Conservation (phyloP, 2,888 invertebrate genomes). For the Plebejus anna region DNA sequence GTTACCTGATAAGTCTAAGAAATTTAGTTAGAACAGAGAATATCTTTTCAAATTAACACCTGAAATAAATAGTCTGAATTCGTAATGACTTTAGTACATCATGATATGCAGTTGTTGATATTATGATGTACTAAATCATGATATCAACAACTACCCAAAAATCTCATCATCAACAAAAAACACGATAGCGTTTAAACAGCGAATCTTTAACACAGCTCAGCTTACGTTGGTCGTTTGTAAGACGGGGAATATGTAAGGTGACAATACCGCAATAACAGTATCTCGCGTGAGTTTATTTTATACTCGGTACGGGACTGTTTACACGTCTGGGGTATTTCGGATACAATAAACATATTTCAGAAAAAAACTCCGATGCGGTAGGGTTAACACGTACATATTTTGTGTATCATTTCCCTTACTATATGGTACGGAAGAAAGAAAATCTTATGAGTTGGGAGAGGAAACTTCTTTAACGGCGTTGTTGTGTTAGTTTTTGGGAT, state of each 20-base stretch:
- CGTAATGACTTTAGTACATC: no score
- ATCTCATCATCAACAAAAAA: not conserved
- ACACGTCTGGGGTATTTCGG: conserved; percentile 13
- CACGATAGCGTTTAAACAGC: not conserved
- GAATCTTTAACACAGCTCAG: conserved; percentile 7
- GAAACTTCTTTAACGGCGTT: not conserved
- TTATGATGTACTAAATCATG: no score
- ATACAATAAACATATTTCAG: conserved; percentile 1
- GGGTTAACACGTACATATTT: conserved; percentile 1
- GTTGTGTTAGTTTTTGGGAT: no score
- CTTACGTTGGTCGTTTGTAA: conserved; percentile 2
- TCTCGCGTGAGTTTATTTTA: conserved; percentile 20
- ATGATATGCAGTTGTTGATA: no score
- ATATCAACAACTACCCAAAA: not conserved
- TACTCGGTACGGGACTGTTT: conserved; percentile 6
- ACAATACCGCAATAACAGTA: conserved; percentile 25
- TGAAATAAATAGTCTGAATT: no score
- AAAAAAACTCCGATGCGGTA: not conserved
- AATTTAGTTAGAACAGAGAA: no score
- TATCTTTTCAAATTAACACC: no score
- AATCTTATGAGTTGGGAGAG: no score
- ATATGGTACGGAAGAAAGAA: not conserved
- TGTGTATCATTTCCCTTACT: not conserved
- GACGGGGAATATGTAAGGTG: not conserved
- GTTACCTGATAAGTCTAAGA: no score